phyloP scores from a whole-genome alignment of 2,113 vertebrate species.

The Eulacestoma nigropectus region DNA sequence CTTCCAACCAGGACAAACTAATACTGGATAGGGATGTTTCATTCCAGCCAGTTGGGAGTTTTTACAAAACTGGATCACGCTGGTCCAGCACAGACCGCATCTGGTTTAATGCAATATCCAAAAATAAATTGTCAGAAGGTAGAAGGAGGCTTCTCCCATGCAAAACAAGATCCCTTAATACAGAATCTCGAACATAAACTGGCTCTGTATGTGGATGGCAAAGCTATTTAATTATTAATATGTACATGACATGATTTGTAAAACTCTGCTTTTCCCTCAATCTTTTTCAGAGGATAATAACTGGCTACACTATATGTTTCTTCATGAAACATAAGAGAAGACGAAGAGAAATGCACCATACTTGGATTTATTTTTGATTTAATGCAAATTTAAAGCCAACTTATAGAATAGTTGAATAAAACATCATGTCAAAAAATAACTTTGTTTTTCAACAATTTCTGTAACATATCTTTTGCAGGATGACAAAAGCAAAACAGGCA shows the following conservation, averaged over 20 bases:
- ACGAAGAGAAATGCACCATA: background rate
- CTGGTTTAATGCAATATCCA: background rate
- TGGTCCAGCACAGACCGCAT: background rate
- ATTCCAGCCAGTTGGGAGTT: background rate
- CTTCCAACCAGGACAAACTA: background rate
- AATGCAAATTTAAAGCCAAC: background rate
- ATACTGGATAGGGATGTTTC: background rate
- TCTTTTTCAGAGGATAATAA: background rate
- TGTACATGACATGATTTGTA: background rate
- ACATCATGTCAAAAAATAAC: background rate
- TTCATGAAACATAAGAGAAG: background rate
- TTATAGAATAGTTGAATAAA: background rate
- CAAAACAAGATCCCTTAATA: background rate
- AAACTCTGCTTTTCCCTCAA: background rate
- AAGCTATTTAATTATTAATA: background rate
- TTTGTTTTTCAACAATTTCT: background rate
- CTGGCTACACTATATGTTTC: background rate
- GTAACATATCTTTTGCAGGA: background rate
- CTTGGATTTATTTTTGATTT: background rate
- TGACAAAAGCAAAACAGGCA: background rate
- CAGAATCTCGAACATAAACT: fast-evolving
- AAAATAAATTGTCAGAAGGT: background rate
- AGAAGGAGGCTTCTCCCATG: background rate
- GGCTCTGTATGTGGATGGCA: background rate
- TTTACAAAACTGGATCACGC: background rate